Evolutionary conservation across 1,140 invertebrate species (phyloP), one percentile per base, ranked within the genome.

Genomic region (Caenorhabditis tropicalis): DNA sequence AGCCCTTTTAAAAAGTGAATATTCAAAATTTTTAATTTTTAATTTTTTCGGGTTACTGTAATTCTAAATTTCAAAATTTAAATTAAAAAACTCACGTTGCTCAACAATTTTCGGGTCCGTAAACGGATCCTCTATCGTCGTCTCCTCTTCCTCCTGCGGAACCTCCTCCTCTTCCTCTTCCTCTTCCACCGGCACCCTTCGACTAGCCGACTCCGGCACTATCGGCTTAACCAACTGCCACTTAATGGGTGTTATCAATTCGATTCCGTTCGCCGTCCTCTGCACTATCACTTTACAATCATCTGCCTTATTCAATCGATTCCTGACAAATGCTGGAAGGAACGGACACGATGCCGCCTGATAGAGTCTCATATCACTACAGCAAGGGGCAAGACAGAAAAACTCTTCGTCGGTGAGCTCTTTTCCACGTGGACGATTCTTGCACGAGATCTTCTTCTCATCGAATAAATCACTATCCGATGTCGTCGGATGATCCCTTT

Each of bases 401-500:
- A 70, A 70, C 31, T 70, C 60, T 19, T 70, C 60, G 33, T 70
- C 60, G 2, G 24, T 33, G 31, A 70, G 60, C 2, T 36, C 9
- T 9, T 70, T 70, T 39, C 60, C 60, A n/a, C 39, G 29, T n/a
- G 60, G 31, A 36, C 60, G 60, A 12, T 70, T 70, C 31, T n/a
- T 12, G 19, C 31, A 70, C 9, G 60, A 36, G 1, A 70, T 70
- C 31, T 70, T 70, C 31, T 70, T 70, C 31, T 70, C 60, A 19
- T 70, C 60, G 60, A 70, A 70, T 4, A 70, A 16, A 6, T 19
- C 10, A n/a, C 60, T 70, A 16, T 70, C 60, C 7, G 60, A 70
- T 9, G 60, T 70, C 31, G 60, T 70, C 21, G 60, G 60, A 70
- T 70, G 60, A 36, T 70, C 60, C 39, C 60, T 31, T 70, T 70